Conservation (phyloP, 2,888 invertebrate genomes). For the Suillia variegata region DNA sequence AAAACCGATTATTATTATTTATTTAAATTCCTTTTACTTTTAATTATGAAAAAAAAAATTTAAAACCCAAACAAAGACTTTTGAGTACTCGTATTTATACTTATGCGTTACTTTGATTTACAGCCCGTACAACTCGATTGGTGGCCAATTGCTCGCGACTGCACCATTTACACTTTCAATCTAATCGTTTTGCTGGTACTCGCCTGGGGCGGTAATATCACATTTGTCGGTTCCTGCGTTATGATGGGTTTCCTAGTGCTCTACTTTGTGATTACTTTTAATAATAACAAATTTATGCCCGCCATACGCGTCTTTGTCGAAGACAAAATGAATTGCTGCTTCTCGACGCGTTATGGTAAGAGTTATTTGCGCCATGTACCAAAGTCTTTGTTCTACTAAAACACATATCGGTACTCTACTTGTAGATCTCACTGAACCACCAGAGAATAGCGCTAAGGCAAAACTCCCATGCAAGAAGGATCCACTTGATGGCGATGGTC, state of each 20-base stretch:
- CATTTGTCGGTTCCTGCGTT: conserved; percentile 76
- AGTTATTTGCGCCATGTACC: too few relatives aligned
- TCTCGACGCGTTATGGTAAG: background rate
- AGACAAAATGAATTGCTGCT: conserved; percentile 41
- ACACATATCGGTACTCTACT: too few relatives aligned
- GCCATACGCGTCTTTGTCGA: conserved; percentile 37
- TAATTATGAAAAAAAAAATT: too few relatives aligned
- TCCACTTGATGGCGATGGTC: conserved; percentile 31
- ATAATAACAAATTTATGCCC: conserved; percentile 63
- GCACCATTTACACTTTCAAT: conserved; percentile 73
- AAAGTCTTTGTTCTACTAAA: too few relatives aligned
- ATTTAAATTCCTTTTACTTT: too few relatives aligned
- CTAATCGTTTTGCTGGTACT: conserved; percentile 71
- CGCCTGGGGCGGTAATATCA: conserved; percentile 75
- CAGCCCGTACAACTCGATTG: conserved; percentile 76
- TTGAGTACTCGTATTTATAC: too few relatives aligned
- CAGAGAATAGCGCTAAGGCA: conserved; percentile 45
- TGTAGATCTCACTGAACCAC: conserved; percentile 47
- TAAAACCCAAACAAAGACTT: too few relatives aligned
- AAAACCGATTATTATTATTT: too few relatives aligned
- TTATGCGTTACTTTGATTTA: conserved; percentile 31
- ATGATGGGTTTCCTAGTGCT: conserved; percentile 71
- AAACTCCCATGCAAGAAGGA: conserved; percentile 33
- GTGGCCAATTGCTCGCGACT: conserved; percentile 79
- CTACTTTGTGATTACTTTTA: conserved; percentile 75